phyloP scores from a whole-genome alignment of 37 sponge, comb jelly and placozoan genomes.

The Lycopodina hypogea region DNA sequence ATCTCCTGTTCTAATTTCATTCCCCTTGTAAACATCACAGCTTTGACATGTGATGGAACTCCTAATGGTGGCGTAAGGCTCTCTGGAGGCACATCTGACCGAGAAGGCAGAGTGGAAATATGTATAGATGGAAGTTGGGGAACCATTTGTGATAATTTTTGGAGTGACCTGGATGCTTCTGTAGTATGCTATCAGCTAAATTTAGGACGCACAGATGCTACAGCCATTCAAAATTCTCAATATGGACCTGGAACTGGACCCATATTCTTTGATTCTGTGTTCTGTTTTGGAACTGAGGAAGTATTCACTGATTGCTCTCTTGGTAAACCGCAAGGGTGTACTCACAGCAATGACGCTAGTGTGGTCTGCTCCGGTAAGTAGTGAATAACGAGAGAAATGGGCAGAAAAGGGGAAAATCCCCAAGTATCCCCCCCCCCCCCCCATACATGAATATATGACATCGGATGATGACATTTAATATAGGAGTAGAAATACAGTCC shows the following conservation, averaged over 20 bases:
- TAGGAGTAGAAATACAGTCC: too few relatives aligned
- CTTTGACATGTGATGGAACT: not conserved
- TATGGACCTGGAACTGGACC: slow-evolving; percentile 32
- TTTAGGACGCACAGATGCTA: slow-evolving; percentile 13
- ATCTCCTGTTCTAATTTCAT: too few relatives aligned
- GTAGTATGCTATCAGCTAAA: slow-evolving; percentile 32
- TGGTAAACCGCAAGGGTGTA: not conserved
- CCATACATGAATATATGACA: not conserved
- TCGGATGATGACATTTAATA: not conserved
- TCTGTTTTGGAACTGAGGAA: slow-evolving; percentile 17
- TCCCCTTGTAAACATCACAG: too few relatives aligned
- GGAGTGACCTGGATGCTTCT: slow-evolving; percentile 27
- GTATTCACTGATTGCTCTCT: slow-evolving; percentile 19
- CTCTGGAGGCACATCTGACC: slow-evolving; percentile 1
- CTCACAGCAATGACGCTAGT: slow-evolving; percentile 31
- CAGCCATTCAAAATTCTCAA: not conserved
- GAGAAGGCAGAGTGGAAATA: slow-evolving; percentile 39
- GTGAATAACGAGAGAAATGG: too few relatives aligned
- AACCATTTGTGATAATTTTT: slow-evolving; percentile 41
- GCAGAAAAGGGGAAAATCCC: too few relatives aligned
- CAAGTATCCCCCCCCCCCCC: too few relatives aligned
- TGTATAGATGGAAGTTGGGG: slow-evolving; percentile 51
- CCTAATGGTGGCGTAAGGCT: slow-evolving; percentile 30
- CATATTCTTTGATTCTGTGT: slow-evolving; percentile 9
- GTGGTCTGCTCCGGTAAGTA: slow-evolving; percentile 30